Evolutionary conservation across 2,888 invertebrate genomes (phyloP).

Genomic region (Odontocolon sp.): DNA sequence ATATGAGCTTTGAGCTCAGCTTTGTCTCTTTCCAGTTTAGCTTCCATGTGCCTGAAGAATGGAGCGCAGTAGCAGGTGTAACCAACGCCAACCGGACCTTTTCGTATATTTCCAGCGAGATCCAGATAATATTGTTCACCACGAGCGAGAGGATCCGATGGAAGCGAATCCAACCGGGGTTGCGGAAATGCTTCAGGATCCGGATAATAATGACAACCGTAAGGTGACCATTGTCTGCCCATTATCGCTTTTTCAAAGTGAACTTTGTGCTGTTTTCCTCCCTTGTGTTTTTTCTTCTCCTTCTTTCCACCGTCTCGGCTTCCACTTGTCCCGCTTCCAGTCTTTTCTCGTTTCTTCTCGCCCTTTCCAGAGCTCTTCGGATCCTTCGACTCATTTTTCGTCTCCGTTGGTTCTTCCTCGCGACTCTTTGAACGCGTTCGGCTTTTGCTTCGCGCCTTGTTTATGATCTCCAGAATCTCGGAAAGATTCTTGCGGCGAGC

Average conservation of each 20-base stretch:
- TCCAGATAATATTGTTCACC: conserved; percentile 98
- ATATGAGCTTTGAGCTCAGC: conserved; percentile 90
- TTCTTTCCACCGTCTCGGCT: conserved; percentile 81
- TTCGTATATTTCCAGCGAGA: conserved; percentile 96
- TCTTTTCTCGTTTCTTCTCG: conserved; percentile 81
- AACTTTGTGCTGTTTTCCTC: conserved; percentile 81
- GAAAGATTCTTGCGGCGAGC: conserved; percentile 92
- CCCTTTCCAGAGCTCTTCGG: conserved; percentile 62
- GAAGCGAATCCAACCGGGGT: conserved; percentile 92
- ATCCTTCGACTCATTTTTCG: conserved; percentile 28
- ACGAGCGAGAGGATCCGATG: conserved; percentile 91
- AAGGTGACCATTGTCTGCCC: conserved; percentile 89
- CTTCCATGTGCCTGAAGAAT: conserved; percentile 93
- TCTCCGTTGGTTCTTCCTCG: conserved; percentile 64
- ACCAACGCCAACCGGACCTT: conserved; percentile 97
- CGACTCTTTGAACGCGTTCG: conserved; percentile 72
- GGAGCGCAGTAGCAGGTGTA: conserved; percentile 97
- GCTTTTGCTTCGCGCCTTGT: conserved; percentile 75
- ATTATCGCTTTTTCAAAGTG: conserved; percentile 81
- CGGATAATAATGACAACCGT: conserved; percentile 95
- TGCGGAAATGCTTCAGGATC: conserved; percentile 92
- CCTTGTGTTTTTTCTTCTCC: conserved; percentile 77
- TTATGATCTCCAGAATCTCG: conserved; percentile 91
- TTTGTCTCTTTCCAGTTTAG: conserved; percentile 90
- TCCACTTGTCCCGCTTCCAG: conserved; percentile 81